A percentile compares a stretch with the other conserved stretches of the same genome.
Conservation (phyloP, 1,140 invertebrate genomes). For the Hetaerina americana region DNA sequence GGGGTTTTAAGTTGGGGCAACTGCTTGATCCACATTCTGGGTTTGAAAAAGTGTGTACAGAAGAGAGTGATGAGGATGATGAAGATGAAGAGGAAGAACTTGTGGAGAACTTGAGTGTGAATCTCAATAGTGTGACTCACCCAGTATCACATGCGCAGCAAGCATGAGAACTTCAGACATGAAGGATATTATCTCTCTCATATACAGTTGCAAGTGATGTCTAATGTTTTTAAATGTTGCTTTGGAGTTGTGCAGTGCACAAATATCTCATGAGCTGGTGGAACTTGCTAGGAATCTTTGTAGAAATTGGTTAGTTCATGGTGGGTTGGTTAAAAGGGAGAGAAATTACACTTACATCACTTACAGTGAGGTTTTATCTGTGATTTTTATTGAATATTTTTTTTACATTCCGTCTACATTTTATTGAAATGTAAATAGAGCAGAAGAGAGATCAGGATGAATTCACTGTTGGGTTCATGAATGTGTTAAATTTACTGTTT, state of each 20-base stretch:
- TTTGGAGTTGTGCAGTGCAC: not conserved
- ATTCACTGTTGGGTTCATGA: not conserved
- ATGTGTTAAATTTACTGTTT: not conserved
- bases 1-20: slow-evolving; percentile 21
- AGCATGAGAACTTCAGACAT: not conserved
- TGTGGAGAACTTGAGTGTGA: not conserved
- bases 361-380: not conserved
- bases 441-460: not conserved
- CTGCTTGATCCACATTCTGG: slow-evolving; percentile 23
- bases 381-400: not conserved
- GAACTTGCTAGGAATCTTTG: not conserved
- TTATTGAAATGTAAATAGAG: not conserved
- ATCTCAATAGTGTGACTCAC: not conserved
- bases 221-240: not conserved
- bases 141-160: not conserved
- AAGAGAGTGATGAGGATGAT: slow-evolving; percentile 22
- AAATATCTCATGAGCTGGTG: not conserved
- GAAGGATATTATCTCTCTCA: too few species aligned
- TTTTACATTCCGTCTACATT: not conserved
- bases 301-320: not conserved
- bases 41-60: slow-evolving; percentile 25
- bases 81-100: not conserved
- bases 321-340: not conserved
- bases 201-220: not conserved
- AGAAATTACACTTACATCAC: not conserved